phyloP scores from a whole-genome alignment of 2,113 vertebrate species.

The Etheostoma spectabile region DNA sequence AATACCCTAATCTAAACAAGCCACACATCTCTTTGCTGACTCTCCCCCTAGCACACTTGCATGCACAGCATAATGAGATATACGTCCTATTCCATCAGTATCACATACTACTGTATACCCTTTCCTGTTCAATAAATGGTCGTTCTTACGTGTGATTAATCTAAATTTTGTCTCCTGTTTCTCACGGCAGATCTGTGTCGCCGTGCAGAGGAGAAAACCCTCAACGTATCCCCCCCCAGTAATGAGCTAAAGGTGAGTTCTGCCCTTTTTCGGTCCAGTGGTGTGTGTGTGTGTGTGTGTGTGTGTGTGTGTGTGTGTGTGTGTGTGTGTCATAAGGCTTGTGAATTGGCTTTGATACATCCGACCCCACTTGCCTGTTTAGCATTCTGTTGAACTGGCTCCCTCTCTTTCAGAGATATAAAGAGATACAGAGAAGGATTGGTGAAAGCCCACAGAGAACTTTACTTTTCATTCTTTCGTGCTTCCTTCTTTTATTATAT shows the following conservation, averaged over 20 bases:
- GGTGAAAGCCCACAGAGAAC: slow-evolving; percentile 13
- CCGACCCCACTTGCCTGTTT: slow-evolving; percentile 40
- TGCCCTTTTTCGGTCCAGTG: slow-evolving; percentile 6
- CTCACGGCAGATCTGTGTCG: slow-evolving; percentile 45
- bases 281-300: slow-evolving; percentile 24
- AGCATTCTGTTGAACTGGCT: slow-evolving; percentile 56
- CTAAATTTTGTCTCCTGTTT: slow-evolving; percentile 8
- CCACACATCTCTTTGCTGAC: too few species aligned
- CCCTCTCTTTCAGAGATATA: slow-evolving; percentile 18
- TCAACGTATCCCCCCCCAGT: slow-evolving; percentile 47
- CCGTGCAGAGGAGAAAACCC: slow-evolving; percentile 22
- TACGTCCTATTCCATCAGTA: slow-evolving; percentile 22
- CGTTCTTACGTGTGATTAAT: slow-evolving; percentile 27
- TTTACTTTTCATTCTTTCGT: not conserved
- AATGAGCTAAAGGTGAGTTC: slow-evolving; percentile 74
- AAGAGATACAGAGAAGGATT: slow-evolving; percentile 12
- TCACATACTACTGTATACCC: slow-evolving; percentile 15
- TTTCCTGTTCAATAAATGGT: not conserved
- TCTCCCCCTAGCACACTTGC: not conserved
- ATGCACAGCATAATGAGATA: slow-evolving; percentile 3
- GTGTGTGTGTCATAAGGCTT: slow-evolving; percentile 58
- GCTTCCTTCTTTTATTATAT: slow-evolving; percentile 4
- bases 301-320: slow-evolving; percentile 2
- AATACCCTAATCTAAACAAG: not conserved
- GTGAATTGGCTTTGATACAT: slow-evolving; percentile 56